Conservation (phyloP, 1,140 invertebrate species). For the Hormaphis cornu region DNA sequence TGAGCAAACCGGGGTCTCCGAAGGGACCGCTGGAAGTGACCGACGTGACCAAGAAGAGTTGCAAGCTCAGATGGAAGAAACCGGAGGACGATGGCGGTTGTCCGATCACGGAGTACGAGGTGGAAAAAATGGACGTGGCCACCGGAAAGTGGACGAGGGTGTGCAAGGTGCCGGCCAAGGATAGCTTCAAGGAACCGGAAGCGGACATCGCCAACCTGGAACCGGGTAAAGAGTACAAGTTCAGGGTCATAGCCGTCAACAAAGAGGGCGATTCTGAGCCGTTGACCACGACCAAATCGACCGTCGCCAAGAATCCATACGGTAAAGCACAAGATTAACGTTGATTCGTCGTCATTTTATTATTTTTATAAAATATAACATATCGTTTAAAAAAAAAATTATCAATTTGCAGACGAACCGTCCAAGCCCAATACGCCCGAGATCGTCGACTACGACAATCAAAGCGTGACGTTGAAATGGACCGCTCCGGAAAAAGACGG, state of each 20-base stretch:
- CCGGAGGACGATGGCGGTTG: constrained; percentile 88
- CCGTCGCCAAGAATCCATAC: constrained; percentile 92
- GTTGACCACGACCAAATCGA: constrained; percentile 68
- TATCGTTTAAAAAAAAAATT: neutral
- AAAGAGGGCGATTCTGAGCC: constrained; percentile 94
- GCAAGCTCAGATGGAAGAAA: constrained; percentile 80
- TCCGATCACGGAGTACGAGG: constrained; percentile 87
- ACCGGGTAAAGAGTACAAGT: constrained; percentile 89
- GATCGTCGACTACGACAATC: constrained; percentile 85
- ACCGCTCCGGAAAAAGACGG: constrained; percentile 81
- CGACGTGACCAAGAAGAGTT: constrained; percentile 75
- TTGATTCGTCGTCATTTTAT: neutral
- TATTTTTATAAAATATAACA: too few relatives aligned
- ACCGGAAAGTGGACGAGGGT: constrained; percentile 85
- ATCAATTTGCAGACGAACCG: constrained; percentile 55
- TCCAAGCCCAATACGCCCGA: constrained; percentile 82
- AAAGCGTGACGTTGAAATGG: constrained; percentile 91
- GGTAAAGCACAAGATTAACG: constrained; percentile 47
- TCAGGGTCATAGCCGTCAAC: constrained; percentile 90
- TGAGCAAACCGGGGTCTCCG: constrained; percentile 71
- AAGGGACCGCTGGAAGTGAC: constrained; percentile 81
- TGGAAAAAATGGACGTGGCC: constrained; percentile 86
- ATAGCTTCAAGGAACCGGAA: constrained; percentile 51
- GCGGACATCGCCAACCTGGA: constrained; percentile 84
- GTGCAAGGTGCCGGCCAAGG: constrained; percentile 61